Evolutionary conservation across 2,113 vertebrate genomes (phyloP), one percentile per base, ranked within the genome.

Genomic region (Thermophis baileyi): DNA sequence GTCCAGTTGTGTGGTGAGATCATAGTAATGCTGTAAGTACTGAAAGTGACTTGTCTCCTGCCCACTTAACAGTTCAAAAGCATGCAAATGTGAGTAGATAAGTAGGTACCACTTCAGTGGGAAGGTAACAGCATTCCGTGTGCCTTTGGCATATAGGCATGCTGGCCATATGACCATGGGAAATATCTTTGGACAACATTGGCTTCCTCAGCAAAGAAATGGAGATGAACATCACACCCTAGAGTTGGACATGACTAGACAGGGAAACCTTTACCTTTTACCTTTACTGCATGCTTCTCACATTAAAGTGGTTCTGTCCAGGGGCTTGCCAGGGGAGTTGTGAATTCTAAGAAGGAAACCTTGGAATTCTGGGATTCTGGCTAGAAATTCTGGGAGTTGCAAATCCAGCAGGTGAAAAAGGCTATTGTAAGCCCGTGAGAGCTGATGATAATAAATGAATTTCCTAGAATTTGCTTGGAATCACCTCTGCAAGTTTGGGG

Each of bases 171-270:
- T 24, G 55, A 57, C 6, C 55, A 25, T 0, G 7, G 54, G 24
- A 60, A 30, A 60, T 60, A 1, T 60, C 25, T 60, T 60, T 4
- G 9, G 57, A 30, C 9, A 60, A 27, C 3, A 27, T 9, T 27
- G 55, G 55, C 55, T 60, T 27, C 3, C 25, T 4, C 25, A 14
- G 60, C 27, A 9, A 63, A 63, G 11, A 63, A 63, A 63, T 1
- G 0, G 60, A 63, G 27, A 63, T 63, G 27, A 63, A 27, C 11
- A 63, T 10, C 0, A 3, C 0, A 0, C 4, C 27, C 0, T 63
- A 14, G 60, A 63, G 11, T 63, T 63, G 27, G 60, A 30, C 60
- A 63, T 3, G 11, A 63, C 60, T 63, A 25, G 60, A 30, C 60
- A 63, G 60, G 11, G 27, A 63, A 30, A 63, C 11, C 10, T 63